phyloP scores from a whole-genome alignment of 2,113 vertebrate genomes.

The Scartelaos histophorus region DNA sequence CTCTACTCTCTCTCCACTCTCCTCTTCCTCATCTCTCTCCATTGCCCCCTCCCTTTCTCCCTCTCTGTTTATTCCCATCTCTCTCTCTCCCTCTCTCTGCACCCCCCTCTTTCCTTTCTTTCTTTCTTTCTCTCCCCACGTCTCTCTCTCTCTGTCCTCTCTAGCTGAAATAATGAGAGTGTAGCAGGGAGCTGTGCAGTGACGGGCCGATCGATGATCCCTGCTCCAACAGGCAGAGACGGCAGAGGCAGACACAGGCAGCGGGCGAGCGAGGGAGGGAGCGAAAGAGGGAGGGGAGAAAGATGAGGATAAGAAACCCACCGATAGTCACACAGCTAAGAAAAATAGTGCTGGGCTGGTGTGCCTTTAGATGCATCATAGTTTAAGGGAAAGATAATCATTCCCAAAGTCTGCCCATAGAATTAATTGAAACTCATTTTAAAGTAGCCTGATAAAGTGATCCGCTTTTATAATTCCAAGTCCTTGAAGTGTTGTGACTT shows the following conservation, averaged over 20 bases:
- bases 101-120: conserved; percentile 25
- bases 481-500: conserved; percentile 55
- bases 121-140: conserved; percentile 8
- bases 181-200: conserved; percentile 57
- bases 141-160: conserved; percentile 49
- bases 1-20: conserved; percentile 33
- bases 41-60: background rate
- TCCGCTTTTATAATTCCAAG: conserved; percentile 41
- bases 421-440: conserved; percentile 57
- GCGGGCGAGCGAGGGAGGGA: conserved; percentile 22
- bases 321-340: conserved; percentile 43
- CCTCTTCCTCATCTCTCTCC: background rate
- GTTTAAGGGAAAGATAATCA: conserved; percentile 45
- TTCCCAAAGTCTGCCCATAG: conserved; percentile 39
- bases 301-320: conserved; percentile 46
- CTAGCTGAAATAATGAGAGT: conserved; percentile 71
- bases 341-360: conserved; percentile 40
- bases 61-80: background rate
- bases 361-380: conserved; percentile 42
- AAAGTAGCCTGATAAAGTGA: conserved; percentile 48
- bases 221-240: conserved; percentile 59
- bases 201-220: conserved; percentile 69
- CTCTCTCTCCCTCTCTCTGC: conserved; percentile 20
- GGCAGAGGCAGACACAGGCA: conserved; percentile 18
- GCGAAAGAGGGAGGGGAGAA: conserved; percentile 37